Conservation (phyloP, 2,113 vertebrate species). For the Excalfactoria chinensis region DNA sequence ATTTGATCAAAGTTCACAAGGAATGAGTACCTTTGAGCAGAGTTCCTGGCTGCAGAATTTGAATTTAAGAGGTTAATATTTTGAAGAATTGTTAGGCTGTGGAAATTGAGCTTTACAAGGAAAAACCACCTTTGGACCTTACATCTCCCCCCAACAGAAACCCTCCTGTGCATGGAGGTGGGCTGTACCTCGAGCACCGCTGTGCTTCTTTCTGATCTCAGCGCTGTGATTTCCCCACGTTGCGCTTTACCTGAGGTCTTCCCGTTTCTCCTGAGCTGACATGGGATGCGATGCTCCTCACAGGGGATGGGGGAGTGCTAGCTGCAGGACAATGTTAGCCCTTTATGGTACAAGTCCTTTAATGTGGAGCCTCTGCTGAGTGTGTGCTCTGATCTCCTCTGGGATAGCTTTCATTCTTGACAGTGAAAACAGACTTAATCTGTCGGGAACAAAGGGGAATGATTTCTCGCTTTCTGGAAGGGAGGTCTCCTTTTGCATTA, state of each 20-base stretch:
- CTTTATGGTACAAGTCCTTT: background rate
- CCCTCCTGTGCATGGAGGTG: background rate
- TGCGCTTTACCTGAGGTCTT: background rate
- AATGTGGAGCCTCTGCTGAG: background rate
- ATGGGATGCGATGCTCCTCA: background rate
- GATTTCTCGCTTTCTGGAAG: background rate
- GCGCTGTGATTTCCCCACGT: slow-evolving; percentile 18
- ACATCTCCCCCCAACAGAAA: background rate
- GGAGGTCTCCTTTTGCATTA: background rate
- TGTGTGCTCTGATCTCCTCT: slow-evolving; percentile 9
- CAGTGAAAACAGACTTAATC: slow-evolving; percentile 12
- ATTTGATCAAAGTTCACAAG: slow-evolving; percentile 44
- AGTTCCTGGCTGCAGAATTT: slow-evolving; percentile 16
- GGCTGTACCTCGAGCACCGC: background rate
- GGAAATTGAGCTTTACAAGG: slow-evolving; percentile 15
- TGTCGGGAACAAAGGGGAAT: background rate
- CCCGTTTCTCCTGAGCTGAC: background rate
- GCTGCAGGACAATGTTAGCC: background rate
- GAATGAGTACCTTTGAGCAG: background rate
- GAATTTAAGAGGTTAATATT: slow-evolving; percentile 39
- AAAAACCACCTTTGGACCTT: slow-evolving; percentile 42
- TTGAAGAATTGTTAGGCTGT: slow-evolving; percentile 20
- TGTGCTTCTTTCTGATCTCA: slow-evolving; percentile 16
- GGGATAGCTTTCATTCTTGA: slow-evolving; percentile 32
- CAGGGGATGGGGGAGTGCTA: background rate